These are phyloP conservation scores for Ochropleura leucogaster DNA, from an alignment of 2,888 invertebrate species.

Conservation along the genomic window DNA sequence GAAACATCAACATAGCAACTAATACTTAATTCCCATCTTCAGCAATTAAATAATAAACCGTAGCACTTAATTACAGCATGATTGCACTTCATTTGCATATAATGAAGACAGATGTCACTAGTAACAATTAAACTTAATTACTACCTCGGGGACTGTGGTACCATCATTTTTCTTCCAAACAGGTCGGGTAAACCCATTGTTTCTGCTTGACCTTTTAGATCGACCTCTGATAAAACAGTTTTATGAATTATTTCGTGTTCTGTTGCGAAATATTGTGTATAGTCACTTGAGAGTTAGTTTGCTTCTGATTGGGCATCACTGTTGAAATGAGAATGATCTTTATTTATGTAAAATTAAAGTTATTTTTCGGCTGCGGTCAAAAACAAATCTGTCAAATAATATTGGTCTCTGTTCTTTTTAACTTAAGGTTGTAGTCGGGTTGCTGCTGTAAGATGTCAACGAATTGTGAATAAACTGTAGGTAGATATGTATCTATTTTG, in stretches of 20 bases:
- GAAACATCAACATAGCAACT: slow-evolving; percentile 20
- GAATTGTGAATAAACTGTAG: slow-evolving; percentile 1
- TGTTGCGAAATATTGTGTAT: slow-evolving; percentile 54
- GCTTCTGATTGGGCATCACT: not conserved
- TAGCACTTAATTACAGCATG: slow-evolving; percentile 50
- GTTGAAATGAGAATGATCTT: not conserved
- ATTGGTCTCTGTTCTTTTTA: not conserved
- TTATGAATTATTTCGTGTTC: slow-evolving; percentile 65
- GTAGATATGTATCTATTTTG: slow-evolving; percentile 59
- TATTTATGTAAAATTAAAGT: rapidly evolving
- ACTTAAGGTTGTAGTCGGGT: rapidly evolving
- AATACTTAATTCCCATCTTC: slow-evolving; percentile 16
- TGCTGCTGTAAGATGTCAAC: not conserved
- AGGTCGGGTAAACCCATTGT: slow-evolving; percentile 57
- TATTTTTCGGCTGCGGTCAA: not conserved
- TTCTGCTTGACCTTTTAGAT: slow-evolving; percentile 61
- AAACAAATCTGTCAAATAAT: not conserved
- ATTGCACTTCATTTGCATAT: slow-evolving; percentile 68
- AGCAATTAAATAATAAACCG: slow-evolving; percentile 59
- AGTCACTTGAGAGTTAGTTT: not conserved
- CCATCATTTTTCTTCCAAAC: slow-evolving; percentile 51
- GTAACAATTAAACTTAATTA: slow-evolving; percentile 56
- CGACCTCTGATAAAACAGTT: slow-evolving; percentile 54
- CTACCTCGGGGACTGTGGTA: slow-evolving; percentile 16
- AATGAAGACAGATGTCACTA: slow-evolving; percentile 68